These are phyloP conservation scores for Pocillopora damicornis DNA, from an alignment of 64 coral and sea anemone species.

Conservation along the genomic window DNA sequence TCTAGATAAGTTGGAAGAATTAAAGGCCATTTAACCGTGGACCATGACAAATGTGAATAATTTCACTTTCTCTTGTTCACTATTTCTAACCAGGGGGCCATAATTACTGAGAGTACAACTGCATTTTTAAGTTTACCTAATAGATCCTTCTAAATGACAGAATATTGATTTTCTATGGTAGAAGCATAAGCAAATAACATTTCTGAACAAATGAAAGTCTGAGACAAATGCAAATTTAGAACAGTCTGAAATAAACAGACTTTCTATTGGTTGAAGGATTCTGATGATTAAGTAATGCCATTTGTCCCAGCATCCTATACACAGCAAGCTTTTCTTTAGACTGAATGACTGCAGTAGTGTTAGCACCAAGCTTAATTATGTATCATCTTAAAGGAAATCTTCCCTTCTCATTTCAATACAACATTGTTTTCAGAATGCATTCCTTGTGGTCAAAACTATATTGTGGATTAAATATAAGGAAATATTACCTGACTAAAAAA, in stretches of 20 bases:
- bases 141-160: constrained; percentile 10
- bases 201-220: constrained; percentile 36
- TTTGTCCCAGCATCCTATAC: not conserved
- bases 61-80: not conserved
- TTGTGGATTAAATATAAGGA: constrained; percentile 6
- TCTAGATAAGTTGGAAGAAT: not conserved
- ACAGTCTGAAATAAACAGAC: constrained; percentile 4
- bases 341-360: not conserved
- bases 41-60: not conserved
- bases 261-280: constrained; percentile 2
- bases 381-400: not conserved
- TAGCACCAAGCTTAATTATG: constrained; percentile 8
- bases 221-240: constrained; percentile 26
- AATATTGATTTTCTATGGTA: constrained; percentile 3
- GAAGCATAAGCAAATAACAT: not conserved
- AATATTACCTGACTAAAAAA: not conserved
- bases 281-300: not conserved
- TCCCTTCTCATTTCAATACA: not conserved
- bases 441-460: constrained; percentile 17
- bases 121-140: constrained; percentile 1
- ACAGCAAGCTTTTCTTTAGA: not conserved
- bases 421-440: constrained; percentile 5
- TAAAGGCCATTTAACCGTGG: not conserved
- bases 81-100: not conserved
- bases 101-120: not conserved